Evolutionary conservation across 2,113 vertebrate genomes (phyloP).

Genomic region (Enhydra lutris): DNA sequence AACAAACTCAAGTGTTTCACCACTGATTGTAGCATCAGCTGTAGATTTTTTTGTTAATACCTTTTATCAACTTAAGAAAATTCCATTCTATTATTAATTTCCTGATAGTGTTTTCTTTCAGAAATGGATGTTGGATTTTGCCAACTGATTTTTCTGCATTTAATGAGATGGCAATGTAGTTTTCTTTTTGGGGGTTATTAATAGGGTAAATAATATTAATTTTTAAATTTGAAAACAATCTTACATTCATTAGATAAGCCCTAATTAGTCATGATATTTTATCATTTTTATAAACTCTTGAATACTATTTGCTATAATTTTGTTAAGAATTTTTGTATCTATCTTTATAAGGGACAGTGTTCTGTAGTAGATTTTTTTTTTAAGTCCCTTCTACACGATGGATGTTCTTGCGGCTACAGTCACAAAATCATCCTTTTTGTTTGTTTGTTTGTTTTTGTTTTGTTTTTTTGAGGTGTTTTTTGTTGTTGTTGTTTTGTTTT

Average conservation of each 20-base stretch:
- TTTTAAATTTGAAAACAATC: background rate
- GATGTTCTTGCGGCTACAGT: background rate
- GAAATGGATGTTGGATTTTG: background rate
- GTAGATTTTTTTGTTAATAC: background rate
- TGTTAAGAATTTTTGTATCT: background rate
- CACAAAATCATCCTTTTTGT: background rate
- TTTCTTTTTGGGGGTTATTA: background rate
- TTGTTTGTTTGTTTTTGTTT: too few species aligned
- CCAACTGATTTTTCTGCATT: background rate
- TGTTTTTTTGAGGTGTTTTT: too few species aligned
- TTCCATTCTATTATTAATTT: background rate
- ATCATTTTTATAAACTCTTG: background rate
- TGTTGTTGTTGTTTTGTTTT: too few species aligned
- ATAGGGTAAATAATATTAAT: background rate
- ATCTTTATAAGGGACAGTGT: background rate
- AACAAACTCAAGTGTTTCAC: background rate
- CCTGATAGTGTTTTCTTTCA: background rate
- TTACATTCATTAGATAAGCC: background rate
- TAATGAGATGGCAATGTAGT: background rate
- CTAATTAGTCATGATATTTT: background rate
- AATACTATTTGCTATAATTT: background rate
- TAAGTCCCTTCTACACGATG: background rate
- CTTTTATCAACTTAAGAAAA: background rate
- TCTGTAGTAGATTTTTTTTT: too few species aligned
- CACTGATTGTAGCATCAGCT: background rate